These are phyloP conservation scores for Chamaetylas fuelleborni DNA, from an alignment of 2,113 vertebrate species.

Conservation along the genomic window DNA sequence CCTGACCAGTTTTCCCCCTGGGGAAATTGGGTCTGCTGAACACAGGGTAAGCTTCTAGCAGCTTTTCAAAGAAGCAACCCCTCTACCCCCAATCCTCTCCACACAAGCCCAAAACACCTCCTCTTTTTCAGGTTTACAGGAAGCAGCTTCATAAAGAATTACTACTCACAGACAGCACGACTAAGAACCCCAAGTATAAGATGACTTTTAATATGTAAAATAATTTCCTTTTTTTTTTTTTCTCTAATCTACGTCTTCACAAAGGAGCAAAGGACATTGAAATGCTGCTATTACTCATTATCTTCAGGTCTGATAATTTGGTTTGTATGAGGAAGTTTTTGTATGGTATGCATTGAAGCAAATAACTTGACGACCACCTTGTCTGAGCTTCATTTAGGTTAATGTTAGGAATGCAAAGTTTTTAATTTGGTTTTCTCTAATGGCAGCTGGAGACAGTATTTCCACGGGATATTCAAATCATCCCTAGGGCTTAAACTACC, in stretches of 20 bases:
- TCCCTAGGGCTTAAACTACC: neutral
- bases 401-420: neutral
- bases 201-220: neutral
- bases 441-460: neutral
- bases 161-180: neutral
- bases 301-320: neutral
- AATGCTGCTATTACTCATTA: neutral
- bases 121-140: neutral
- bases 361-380: neutral
- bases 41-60: neutral
- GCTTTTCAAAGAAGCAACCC: neutral
- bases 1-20: neutral
- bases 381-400: neutral
- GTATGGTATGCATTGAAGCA: neutral
- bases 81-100: neutral
- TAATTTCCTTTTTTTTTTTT: rapidly evolving
- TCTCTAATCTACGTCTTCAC: neutral
- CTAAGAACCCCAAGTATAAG: neutral
- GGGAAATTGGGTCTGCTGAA: rapidly evolving
- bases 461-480: neutral
- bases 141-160: neutral
- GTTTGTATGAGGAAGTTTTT: neutral
- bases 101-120: neutral
- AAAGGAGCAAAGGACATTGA: neutral
- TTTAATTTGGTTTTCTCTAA: neutral